These are phyloP conservation scores for Heliconius ismenius DNA, from an alignment of 2,888 invertebrate species.

Conservation along the genomic window DNA sequence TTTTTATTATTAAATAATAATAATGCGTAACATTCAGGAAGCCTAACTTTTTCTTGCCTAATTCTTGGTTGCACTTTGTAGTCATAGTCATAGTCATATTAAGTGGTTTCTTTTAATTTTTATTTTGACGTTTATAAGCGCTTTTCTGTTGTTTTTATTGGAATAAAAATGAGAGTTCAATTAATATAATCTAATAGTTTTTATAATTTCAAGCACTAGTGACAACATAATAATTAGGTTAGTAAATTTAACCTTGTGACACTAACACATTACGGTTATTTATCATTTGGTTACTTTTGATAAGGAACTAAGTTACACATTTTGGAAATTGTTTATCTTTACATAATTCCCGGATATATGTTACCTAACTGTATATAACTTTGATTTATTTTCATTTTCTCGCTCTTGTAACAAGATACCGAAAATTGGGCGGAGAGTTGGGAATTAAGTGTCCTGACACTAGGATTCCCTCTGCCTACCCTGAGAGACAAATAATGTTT, in stretches of 20 bases:
- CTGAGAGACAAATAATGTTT: background rate
- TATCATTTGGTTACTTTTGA: conserved; percentile 3
- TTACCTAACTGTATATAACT: no score
- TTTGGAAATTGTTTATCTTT: background rate
- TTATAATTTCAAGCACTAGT: background rate
- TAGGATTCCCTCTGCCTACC: background rate
- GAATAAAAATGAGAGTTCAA: no score
- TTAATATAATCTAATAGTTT: background rate
- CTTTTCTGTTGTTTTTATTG: no score
- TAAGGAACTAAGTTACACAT: background rate
- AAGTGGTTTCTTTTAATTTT: no score
- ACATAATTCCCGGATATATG: no score
- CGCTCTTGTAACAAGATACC: background rate
- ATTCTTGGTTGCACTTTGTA: no score
- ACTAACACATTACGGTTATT: background rate
- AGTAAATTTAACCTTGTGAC: background rate
- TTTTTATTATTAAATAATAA: no score
- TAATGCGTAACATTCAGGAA: no score
- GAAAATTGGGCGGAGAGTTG: background rate
- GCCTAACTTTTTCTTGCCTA: no score
- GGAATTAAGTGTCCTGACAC: background rate
- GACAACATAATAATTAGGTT: background rate
- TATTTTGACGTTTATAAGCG: no score
- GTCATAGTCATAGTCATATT: no score
- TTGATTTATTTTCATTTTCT: background rate